Evolutionary conservation across 2,797 vertebrate species (phyloP), one percentile per base, ranked within the genome.

Genomic region (Enteromius paludinosus): DNA sequence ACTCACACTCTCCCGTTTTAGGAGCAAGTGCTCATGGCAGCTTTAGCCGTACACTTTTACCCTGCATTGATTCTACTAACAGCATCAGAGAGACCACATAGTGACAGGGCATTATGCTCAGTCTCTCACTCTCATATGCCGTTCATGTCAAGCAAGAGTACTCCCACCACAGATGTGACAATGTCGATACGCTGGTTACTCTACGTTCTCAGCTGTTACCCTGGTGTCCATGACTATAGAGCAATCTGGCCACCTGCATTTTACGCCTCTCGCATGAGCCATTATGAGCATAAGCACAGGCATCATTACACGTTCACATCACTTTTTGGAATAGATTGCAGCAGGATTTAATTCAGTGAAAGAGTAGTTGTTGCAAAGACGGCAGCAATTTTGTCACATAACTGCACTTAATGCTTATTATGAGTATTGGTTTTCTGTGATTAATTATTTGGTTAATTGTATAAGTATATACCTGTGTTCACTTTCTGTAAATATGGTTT

Each of bases 121-220:
- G 49, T 77, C 47, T 56, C 47, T 78, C 69, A 47, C 77, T 28
- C 38, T 11, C 65, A 74, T 45, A 72, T 54, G 69, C 68, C 17
- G 41, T 59, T 77, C 30, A 11, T 83, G 69, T 75, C 20, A 47
- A 68, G 75, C 71, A 59, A 52, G 70, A 41, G 52, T 64, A 69
- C 70, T 76, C 73, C 78, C 77, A 62, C 38, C 70, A 77, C 83
- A 49, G 74, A 68, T 72, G 73, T 80, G 83, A 86, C 83, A 70
- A 62, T 73, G 82, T 86, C 56, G 49, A 82, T 83, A 70, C 6
- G 41, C 79, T 82, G 77, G 89, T 88, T 89, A 84, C 77, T 84
- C 45, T 85, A 89, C 86, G 92, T 91, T 90, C 89, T 79, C 17
- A 89, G 90, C 91, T 92, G 91, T 93, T 92, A 92, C 93, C 91